These are phyloP conservation scores for Microctenopoma lineatum DNA, from an alignment of 2,797 vertebrate genomes.

Conservation along the genomic window DNA sequence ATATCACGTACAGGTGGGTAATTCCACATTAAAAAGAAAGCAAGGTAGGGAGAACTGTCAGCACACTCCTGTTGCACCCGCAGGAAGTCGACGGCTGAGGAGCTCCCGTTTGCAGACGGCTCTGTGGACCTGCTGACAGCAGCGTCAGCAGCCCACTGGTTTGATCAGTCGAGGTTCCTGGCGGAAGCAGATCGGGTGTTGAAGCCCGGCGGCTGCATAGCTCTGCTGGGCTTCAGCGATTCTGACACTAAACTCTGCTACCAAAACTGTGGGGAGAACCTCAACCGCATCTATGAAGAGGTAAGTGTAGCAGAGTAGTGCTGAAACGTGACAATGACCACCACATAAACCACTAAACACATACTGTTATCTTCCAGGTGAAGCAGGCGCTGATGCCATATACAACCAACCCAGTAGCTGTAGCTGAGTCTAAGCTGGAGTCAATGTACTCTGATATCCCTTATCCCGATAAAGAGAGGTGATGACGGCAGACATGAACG, in stretches of 20 bases:
- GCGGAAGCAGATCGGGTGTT: constrained; percentile 76
- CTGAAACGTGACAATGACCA: too few species aligned
- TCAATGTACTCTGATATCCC: constrained; percentile 74
- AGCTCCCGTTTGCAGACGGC: constrained; percentile 73
- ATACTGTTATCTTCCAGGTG: constrained; percentile 48
- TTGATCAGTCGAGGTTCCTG: constrained; percentile 71
- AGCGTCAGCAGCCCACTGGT: constrained; percentile 81
- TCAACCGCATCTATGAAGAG: constrained; percentile 68
- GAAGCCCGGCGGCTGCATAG: constrained; percentile 79
- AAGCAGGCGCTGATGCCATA: constrained; percentile 60
- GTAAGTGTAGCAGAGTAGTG: too few species aligned
- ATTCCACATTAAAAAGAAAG: too few species aligned
- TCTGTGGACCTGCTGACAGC: constrained; percentile 81
- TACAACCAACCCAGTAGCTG: constrained; percentile 44
- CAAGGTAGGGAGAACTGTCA: too few species aligned
- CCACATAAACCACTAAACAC: too few species aligned
- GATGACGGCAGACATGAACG: background rate
- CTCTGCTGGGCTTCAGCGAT: constrained; percentile 68
- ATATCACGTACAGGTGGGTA: constrained; percentile 78
- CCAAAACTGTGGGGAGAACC: constrained; percentile 68
- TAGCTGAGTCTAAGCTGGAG: constrained; percentile 56
- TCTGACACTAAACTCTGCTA: constrained; percentile 34
- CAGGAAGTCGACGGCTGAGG: constrained; percentile 78
- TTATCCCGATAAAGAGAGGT: constrained; percentile 82
- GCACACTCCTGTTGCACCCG: background rate